These are phyloP conservation scores for Heterohyrax brucei DNA, from an alignment of 2,797 vertebrate genomes.

Conservation along the genomic window DNA sequence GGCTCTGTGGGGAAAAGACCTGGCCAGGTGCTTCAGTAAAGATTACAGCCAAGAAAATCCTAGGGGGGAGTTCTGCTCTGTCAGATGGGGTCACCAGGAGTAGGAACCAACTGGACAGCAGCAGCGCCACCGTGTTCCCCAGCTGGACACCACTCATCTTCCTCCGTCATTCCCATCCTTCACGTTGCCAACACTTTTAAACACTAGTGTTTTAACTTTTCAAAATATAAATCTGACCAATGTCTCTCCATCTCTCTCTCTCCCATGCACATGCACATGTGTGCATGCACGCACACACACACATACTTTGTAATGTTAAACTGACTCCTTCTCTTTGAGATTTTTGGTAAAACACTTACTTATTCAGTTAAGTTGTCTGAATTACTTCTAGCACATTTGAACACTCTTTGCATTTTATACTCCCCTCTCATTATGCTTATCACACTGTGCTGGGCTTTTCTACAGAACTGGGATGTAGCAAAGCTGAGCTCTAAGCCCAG, in stretches of 20 bases:
- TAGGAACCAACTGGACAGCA: not conserved
- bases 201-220: not conserved
- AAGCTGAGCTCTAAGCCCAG: not conserved
- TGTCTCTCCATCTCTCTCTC: too few species aligned
- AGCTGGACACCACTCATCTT: not conserved
- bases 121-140: not conserved
- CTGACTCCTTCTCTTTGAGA: not conserved
- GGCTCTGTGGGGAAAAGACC: too few species aligned
- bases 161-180: not conserved
- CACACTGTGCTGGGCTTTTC: not conserved
- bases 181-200: not conserved
- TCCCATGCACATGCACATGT: not conserved
- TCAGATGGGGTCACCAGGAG: not conserved
- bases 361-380: not conserved
- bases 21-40: too few species aligned
- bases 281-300: too few species aligned
- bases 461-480: not conserved
- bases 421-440: not conserved
- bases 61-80: not conserved
- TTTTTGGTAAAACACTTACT: not conserved
- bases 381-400: not conserved
- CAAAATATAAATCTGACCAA: not conserved
- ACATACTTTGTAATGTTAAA: not conserved
- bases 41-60: not conserved
- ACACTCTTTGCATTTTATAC: not conserved